Evolutionary conservation across 2,888 invertebrate species (phyloP).

Genomic region (Pseudoips prasinana): DNA sequence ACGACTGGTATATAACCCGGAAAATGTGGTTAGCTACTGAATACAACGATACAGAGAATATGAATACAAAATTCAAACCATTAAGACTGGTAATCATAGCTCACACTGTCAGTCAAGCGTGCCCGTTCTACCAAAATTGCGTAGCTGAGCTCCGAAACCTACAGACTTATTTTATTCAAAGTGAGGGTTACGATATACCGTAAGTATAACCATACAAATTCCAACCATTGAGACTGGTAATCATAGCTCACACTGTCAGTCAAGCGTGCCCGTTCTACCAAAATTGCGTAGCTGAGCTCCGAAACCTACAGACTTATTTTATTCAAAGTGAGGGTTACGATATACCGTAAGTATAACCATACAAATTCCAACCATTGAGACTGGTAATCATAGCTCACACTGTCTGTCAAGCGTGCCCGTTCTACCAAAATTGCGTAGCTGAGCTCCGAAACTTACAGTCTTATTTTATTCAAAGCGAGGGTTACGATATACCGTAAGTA

Average conservation of each 20-base stretch:
- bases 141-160: conserved; percentile 56
- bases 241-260: conserved; percentile 62
- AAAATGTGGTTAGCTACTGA: conserved; percentile 58
- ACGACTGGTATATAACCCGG: conserved; percentile 63
- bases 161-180: conserved; percentile 42
- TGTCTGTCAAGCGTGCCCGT: conserved; percentile 48
- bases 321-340: conserved; percentile 22
- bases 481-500: conserved; percentile 38
- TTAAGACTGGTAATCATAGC: conserved; percentile 59
- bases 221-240: conserved; percentile 55
- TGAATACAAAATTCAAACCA: conserved; percentile 40
- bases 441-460: conserved; percentile 54
- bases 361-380: conserved; percentile 47
- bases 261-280: conserved; percentile 48
- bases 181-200: conserved; percentile 30
- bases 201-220: conserved; percentile 33
- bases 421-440: conserved; percentile 54
- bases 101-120: conserved; percentile 57
- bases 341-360: conserved; percentile 35
- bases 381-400: conserved; percentile 65
- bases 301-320: conserved; percentile 51
- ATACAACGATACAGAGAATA: conserved; percentile 21
- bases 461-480: conserved; percentile 29
- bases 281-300: conserved; percentile 56
- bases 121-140: conserved; percentile 49